Percentiles rank a stretch among this genome's conserved stretches.
Conservation (phyloP, 2,797 vertebrate genomes). For the Buphagus erythrorhynchus region DNA sequence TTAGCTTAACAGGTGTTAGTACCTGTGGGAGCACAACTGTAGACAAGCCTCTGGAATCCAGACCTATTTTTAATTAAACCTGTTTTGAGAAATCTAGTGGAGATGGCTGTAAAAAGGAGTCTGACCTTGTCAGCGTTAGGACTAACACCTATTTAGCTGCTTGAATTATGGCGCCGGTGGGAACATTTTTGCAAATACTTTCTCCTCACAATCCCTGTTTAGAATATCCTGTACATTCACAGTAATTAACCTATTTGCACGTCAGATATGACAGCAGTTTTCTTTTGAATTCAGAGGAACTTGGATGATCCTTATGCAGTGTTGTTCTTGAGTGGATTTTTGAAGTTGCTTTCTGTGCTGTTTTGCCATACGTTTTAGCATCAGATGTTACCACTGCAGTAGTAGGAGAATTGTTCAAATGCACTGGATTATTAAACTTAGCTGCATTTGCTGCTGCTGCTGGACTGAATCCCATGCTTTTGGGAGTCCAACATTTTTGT, state of each 20-base stretch:
- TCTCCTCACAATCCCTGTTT: background rate
- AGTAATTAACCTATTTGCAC: background rate
- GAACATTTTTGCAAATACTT: slow-evolving; percentile 8
- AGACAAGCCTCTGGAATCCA: slow-evolving; percentile 53
- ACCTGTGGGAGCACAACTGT: slow-evolving; percentile 50
- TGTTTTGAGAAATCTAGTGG: slow-evolving; percentile 54
- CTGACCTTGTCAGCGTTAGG: slow-evolving; percentile 46
- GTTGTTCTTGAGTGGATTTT: background rate
- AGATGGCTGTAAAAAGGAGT: slow-evolving; percentile 48
- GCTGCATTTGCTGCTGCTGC: slow-evolving; percentile 2
- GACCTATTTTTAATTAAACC: slow-evolving; percentile 64
- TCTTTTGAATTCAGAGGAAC: background rate
- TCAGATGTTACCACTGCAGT: background rate
- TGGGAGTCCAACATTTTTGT: slow-evolving; percentile 5
- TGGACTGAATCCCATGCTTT: background rate
- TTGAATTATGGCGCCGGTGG: slow-evolving; percentile 6
- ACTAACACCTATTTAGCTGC: slow-evolving; percentile 56
- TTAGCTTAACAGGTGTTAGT: slow-evolving; percentile 49
- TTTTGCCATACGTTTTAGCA: background rate
- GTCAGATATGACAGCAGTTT: background rate
- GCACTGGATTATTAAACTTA: background rate
- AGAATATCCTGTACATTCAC: background rate
- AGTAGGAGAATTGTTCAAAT: background rate
- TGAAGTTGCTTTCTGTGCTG: background rate
- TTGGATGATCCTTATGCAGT: background rate